Evolutionary conservation across 2,888 invertebrate genomes (phyloP), one percentile per base, ranked within the genome.

Genomic region (Crioceris asparagi): DNA sequence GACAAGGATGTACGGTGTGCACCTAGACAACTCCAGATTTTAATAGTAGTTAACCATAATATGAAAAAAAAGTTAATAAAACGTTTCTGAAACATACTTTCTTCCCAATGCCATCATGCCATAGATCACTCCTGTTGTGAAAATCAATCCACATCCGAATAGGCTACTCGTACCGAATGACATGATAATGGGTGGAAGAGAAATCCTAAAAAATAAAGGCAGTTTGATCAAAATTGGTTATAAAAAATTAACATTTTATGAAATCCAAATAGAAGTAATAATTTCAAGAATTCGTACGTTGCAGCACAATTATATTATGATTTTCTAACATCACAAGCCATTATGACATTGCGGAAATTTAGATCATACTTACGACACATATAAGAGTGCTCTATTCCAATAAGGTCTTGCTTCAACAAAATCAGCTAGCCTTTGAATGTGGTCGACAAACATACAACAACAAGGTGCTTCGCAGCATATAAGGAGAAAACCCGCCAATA

Each of bases 371-470:
- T 70, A 93, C 94, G 75, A 66, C 55, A 85, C 74, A 68, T 94
- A 96, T 34, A 79, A 68, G 3, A 75, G 77, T 8, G 90, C 92
- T 66, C 90, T 83, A 59, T 91, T 83, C 85, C 87, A 93, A 59
- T 86, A 78, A 0, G 93, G 91, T 49, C 86, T 75, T 36, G 71
- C 69, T 54, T 94, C 92, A 36, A 87, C 78, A 68, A 77, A 81
- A 55, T 81, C 80, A 40, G 88, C 85, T 36, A 93, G 69, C 43
- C 76, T 75, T 67, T 90, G 86, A 38, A 96, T 91, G 69, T 87
- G 87, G 60, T 94, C 96, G 47, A 97, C 77, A 68, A 93, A 97
- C 68, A 91, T 76, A 67, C 94, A 97, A 68, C 94, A 96, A 64
- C 90, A 96, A 0, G 97, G 97, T 26, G 96, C 94, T 68, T 97